Conservation (phyloP, 2,888 invertebrate species). For the Physocephala rufipes region DNA sequence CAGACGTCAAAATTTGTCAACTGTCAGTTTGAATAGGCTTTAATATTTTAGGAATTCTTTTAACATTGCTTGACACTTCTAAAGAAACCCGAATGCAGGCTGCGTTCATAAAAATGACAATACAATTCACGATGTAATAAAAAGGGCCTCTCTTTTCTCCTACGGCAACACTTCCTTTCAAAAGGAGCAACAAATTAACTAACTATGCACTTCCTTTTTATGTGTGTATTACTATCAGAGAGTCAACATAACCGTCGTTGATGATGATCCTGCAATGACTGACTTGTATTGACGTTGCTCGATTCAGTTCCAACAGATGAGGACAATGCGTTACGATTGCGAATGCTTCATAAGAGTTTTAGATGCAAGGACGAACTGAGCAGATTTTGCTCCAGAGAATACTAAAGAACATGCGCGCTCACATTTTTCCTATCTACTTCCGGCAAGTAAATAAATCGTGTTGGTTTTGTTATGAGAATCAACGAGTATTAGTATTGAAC, state of each 20-base stretch:
- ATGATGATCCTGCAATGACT: conserved; percentile 34
- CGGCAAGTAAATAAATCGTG: no score
- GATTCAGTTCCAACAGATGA: conserved; percentile 30
- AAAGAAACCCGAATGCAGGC: not conserved
- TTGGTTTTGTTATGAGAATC: no score
- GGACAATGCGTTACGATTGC: not conserved
- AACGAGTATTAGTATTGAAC: no score
- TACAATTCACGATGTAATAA: no score
- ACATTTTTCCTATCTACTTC: no score
- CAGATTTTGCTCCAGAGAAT: no score
- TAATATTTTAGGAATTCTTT: conserved; percentile 18
- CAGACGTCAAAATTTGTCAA: not conserved
- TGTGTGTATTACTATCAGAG: not conserved
- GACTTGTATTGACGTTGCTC: conserved; percentile 1
- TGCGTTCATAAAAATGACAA: not conserved
- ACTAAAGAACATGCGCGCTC: no score
- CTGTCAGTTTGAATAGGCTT: conserved; percentile 14
- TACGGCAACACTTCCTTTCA: no score
- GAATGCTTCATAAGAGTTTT: no score
- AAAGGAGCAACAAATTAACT: no score
- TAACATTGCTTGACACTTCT: conserved; percentile 23
- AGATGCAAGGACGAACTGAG: no score
- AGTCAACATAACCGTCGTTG: conserved; percentile 29
- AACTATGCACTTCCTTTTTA: not conserved
- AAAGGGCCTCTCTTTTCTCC: not conserved